phyloP scores from a whole-genome alignment of 2,888 invertebrate genomes.

The Nymphalis polychloros region DNA sequence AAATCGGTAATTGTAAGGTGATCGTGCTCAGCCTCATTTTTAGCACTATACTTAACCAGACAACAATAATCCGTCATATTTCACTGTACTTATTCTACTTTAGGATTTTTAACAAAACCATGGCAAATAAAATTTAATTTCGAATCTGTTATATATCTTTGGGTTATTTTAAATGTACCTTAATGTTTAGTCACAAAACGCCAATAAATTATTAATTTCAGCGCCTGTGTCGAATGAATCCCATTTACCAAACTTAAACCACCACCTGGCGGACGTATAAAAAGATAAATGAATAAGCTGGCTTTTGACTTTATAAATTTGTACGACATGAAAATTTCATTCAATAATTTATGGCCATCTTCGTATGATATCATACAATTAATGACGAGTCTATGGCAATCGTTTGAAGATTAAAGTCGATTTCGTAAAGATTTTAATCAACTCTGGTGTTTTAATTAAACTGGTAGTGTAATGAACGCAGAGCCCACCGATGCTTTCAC shows the following conservation, averaged over 20 bases:
- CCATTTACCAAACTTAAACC: constrained; percentile 21
- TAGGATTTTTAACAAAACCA: background rate
- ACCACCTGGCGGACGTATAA: constrained; percentile 10
- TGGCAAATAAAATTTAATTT: background rate
- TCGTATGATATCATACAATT: background rate
- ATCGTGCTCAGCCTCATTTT: no score
- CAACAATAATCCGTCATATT: no score
- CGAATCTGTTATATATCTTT: background rate
- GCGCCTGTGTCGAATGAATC: constrained; percentile 19
- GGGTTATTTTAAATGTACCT: constrained; percentile 12
- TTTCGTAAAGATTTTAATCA: constrained; percentile 46
- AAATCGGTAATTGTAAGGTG: no score
- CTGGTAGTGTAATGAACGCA: constrained; percentile 49
- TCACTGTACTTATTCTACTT: no score
- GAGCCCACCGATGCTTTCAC: constrained; percentile 63
- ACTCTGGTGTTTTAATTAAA: constrained; percentile 58
- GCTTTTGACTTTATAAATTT: constrained; percentile 10
- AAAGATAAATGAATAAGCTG: constrained; percentile 10
- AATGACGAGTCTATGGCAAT: constrained; percentile 11
- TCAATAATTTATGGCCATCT: background rate
- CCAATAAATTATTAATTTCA: constrained; percentile 25
- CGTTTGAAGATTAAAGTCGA: constrained; percentile 4
- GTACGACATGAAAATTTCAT: background rate
- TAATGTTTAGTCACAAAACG: constrained; percentile 21
- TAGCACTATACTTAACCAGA: no score